phyloP scores from a whole-genome alignment of 1,140 invertebrate species.

The Kradibia gibbosae region DNA sequence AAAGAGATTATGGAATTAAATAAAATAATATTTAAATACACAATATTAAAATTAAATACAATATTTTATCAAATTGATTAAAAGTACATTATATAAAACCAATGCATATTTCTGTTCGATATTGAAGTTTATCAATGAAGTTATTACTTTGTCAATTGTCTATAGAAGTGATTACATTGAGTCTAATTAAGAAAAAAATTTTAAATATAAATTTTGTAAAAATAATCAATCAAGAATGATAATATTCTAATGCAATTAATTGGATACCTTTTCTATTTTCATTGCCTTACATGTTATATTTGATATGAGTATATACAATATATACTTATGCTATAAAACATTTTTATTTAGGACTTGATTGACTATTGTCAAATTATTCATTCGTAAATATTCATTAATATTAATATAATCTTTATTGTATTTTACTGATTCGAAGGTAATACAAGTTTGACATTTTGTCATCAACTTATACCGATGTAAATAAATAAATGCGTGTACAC shows the following conservation, averaged over 20 bases:
- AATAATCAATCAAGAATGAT: constrained; percentile 6
- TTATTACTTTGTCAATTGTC: constrained; percentile 54
- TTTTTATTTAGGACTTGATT: not conserved
- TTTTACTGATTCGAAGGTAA: constrained; percentile 34
- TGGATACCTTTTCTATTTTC: not conserved
- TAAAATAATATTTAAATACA: not conserved
- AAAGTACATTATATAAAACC: constrained; percentile 16
- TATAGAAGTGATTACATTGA: constrained; percentile 33
- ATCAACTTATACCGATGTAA: constrained; percentile 51
- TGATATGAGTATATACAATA: not conserved
- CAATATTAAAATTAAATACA: not conserved
- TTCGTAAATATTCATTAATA: not conserved
- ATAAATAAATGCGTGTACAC: constrained; percentile 51
- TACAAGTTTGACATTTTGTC: constrained; percentile 47
- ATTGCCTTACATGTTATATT: not conserved
- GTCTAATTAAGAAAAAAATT: constrained; percentile 31
- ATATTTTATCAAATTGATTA: constrained; percentile 48
- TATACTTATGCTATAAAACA: not conserved
- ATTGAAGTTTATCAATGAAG: constrained; percentile 19
- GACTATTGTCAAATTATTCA: constrained; percentile 13
- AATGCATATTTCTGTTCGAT: constrained; percentile 28
- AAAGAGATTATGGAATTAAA: constrained; percentile 12
- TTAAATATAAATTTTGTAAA: constrained; percentile 36
- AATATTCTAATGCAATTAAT: constrained; percentile 38
- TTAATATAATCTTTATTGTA: constrained; percentile 21